These are phyloP conservation scores for Myxocyprinus asiaticus DNA, from an alignment of 2,113 vertebrate species.

Conservation along the genomic window DNA sequence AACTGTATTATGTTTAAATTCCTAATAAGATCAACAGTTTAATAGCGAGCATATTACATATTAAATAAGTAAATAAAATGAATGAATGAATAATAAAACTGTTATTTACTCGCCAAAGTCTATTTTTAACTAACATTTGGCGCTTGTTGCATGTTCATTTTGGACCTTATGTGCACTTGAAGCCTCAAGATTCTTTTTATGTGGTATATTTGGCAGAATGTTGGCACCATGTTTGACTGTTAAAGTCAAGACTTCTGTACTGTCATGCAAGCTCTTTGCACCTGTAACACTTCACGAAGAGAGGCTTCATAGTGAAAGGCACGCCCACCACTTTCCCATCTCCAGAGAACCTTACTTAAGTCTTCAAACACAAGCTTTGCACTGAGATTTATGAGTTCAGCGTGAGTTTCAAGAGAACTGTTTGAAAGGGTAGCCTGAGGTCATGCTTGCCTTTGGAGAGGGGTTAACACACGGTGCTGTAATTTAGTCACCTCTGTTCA, in stretches of 20 bases:
- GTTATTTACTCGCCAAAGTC: too few relatives aligned
- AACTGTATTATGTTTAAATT: too few relatives aligned
- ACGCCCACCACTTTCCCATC: constrained; percentile 30
- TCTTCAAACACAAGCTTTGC: constrained; percentile 52
- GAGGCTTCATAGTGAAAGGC: constrained; percentile 59
- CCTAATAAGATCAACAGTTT: too few relatives aligned
- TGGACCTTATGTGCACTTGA: not conserved
- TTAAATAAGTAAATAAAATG: too few relatives aligned
- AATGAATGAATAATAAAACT: too few relatives aligned
- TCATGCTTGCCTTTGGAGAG: not conserved
- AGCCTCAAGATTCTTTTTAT: not conserved
- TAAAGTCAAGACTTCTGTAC: constrained; percentile 59
- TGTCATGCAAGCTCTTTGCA: constrained; percentile 54
- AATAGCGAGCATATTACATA: too few relatives aligned
- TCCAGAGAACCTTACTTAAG: constrained; percentile 19
- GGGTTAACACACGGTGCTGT: not conserved
- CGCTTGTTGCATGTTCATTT: not conserved
- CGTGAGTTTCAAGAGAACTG: constrained; percentile 37
- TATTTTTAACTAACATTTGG: too few relatives aligned
- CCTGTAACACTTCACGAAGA: constrained; percentile 59
- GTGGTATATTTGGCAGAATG: not conserved
- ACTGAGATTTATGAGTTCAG: constrained; percentile 56
- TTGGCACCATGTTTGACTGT: not conserved
- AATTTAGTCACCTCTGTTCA: constrained; percentile 14
- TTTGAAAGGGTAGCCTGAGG: constrained; percentile 52